A percentile compares a stretch with the other conserved stretches of the same genome.
Conservation (phyloP, 2,888 invertebrate species). For the Strigamia maritima region DNA sequence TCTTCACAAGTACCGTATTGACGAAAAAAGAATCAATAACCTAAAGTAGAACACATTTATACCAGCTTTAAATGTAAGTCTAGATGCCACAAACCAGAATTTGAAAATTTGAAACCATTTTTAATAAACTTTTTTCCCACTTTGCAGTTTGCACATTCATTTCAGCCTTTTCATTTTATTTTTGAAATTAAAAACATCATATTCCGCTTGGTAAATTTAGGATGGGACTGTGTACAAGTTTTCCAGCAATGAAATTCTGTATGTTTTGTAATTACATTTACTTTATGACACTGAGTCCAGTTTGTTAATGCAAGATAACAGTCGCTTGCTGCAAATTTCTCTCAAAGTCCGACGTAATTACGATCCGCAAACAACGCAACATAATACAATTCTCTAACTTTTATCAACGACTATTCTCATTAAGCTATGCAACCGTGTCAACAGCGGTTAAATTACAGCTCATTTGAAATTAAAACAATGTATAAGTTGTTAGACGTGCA, state of each 20-base stretch:
- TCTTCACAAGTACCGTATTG: background rate
- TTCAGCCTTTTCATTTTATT: background rate
- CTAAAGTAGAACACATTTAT: conserved; percentile 24
- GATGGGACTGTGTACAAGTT: background rate
- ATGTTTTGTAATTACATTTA: conserved; percentile 15
- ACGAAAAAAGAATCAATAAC: conserved; percentile 24
- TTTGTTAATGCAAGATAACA: conserved; percentile 25
- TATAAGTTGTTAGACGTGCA: no score
- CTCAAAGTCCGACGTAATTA: conserved; percentile 20
- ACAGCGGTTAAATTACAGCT: background rate
- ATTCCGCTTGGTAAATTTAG: background rate
- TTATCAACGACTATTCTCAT: conserved; percentile 24
- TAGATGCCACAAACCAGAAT: background rate
- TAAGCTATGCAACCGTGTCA: background rate
- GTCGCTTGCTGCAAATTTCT: conserved; percentile 18
- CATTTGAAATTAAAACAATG: background rate
- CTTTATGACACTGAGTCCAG: background rate
- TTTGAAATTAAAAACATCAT: background rate
- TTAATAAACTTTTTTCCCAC: background rate
- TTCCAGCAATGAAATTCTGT: conserved; percentile 11
- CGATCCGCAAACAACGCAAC: background rate
- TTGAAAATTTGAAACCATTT: background rate
- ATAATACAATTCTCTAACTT: conserved; percentile 11
- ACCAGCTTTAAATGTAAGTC: background rate
- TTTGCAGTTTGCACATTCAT: no score